Evolutionary conservation across 2,888 invertebrate genomes (phyloP), one percentile per base, ranked within the genome.

Genomic region (Trichogramma evanescens): DNA sequence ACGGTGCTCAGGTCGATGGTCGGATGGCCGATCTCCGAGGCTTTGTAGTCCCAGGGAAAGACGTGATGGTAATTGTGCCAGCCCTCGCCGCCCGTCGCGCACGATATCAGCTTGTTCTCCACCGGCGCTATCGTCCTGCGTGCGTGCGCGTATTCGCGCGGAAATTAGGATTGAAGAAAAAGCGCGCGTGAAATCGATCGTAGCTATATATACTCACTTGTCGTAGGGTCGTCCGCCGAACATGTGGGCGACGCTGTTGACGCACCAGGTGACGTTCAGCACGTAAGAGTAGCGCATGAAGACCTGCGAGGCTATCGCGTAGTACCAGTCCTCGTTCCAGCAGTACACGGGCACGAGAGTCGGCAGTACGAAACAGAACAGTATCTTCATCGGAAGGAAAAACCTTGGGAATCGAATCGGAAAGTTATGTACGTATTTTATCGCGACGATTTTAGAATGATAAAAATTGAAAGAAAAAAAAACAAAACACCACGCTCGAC

Each of bases 1-100:
- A 83, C 71, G 0, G 91, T 88, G 4, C 91, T 90, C 0, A 84
- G 57, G 73, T 92, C 92, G 3, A 66, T 50, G 65, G 83, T 74
- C 69, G 70, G 76, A 44, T 78, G 72, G 8, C 91, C 91, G 10
- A 91, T 80, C 76, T 95, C 95, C 5, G 92, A 88, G 40, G 94
- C 89, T 72, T 91, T 89, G 82, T 95, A 95, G 77, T 95, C 95
- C 88, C 91, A 92, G 0, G 94, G 94, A 78, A 95, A 95, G 0
- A 89, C 88, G 78, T 95, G 95, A 76, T 95, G 95, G 77, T 92
- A 95, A 70, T 83, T 83, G 71, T 83, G 83, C 77, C 80, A 83
- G 4, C 83, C 83, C 67, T 79, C 79, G 4, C 79, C 79, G 50
- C 70, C 59, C 2, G 75, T 67, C 2, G 68, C 7, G 4, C 81